phyloP scores from a whole-genome alignment of 2,888 invertebrate species.

The Caenorhabditis japonica region DNA sequence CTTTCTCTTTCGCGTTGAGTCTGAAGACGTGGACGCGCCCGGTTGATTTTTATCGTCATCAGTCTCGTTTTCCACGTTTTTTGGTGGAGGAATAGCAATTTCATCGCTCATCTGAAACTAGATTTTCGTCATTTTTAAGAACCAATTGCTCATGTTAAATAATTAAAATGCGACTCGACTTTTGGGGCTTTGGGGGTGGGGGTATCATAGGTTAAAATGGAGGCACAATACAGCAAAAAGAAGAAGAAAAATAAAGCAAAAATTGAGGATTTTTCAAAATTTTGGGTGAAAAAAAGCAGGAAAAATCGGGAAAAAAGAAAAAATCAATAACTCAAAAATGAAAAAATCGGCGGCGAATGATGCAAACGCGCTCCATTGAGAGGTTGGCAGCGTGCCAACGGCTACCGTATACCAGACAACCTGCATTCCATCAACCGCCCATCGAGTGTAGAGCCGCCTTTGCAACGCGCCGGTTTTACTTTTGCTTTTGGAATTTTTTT shows the following conservation, averaged over 20 bases:
- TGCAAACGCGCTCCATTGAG: slow-evolving; percentile 39
- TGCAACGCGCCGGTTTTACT: slow-evolving; percentile 43
- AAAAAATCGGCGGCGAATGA: neutral
- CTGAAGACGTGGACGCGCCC: too few species aligned
- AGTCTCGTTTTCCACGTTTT: too few species aligned
- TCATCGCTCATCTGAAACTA: too few species aligned
- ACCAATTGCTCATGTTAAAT: too few species aligned
- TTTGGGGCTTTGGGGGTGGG: too few species aligned
- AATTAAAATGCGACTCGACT: too few species aligned
- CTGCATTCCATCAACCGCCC: slow-evolving; percentile 57
- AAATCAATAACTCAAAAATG: slow-evolving; percentile 3
- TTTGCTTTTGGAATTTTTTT: slow-evolving; percentile 57
- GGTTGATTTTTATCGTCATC: too few species aligned
- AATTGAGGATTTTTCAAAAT: neutral
- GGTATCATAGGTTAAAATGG: slow-evolving; percentile 12
- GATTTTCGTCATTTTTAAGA: too few species aligned
- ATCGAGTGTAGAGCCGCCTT: slow-evolving; percentile 56
- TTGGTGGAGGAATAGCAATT: too few species aligned
- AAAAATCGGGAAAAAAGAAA: neutral
- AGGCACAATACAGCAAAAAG: neutral
- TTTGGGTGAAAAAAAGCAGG: neutral
- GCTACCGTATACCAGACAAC: slow-evolving; percentile 46
- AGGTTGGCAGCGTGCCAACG: slow-evolving; percentile 29
- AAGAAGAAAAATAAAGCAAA: neutral
- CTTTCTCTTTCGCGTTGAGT: too few species aligned